Percentiles rank a stretch among this genome's conserved stretches.
Evolutionary conservation across 2,797 vertebrate genomes (phyloP).

Genomic region (Netta rufina): DNA sequence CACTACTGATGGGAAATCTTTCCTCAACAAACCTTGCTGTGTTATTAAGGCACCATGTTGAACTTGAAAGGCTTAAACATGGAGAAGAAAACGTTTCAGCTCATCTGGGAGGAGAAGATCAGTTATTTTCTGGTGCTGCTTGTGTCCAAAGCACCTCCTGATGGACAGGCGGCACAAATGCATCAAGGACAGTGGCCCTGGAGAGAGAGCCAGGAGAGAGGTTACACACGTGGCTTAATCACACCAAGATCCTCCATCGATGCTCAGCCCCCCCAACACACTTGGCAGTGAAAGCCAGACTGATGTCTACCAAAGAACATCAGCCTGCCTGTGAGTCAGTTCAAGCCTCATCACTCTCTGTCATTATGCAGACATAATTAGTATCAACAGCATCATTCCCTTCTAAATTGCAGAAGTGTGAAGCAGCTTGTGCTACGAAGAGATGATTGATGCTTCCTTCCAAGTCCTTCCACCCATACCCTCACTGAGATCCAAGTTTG

Average conservation of each 20-base stretch:
- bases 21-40: slow-evolving; percentile 23
- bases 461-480: neutral
- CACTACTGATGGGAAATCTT: neutral
- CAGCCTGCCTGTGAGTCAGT: fast-evolving
- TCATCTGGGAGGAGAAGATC: slow-evolving; percentile 80
- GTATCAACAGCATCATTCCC: neutral
- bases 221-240: neutral
- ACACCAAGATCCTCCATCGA: neutral
- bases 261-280: neutral
- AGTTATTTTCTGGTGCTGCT: slow-evolving; percentile 78
- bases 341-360: neutral
- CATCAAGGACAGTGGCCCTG: slow-evolving; percentile 82
- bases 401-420: neutral
- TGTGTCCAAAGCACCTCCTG: slow-evolving; percentile 82
- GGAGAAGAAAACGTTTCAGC: slow-evolving; percentile 82
- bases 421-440: neutral
- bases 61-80: slow-evolving; percentile 58
- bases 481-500: neutral
- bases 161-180: slow-evolving; percentile 86
- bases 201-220: slow-evolving; percentile 51
- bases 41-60: neutral
- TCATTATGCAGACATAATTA: neutral
- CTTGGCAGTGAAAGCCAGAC: neutral
- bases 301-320: neutral
- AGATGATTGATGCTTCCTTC: neutral